phyloP scores from a whole-genome alignment of 1,140 invertebrate genomes.

The Drosophila sulfurigaster region DNA sequence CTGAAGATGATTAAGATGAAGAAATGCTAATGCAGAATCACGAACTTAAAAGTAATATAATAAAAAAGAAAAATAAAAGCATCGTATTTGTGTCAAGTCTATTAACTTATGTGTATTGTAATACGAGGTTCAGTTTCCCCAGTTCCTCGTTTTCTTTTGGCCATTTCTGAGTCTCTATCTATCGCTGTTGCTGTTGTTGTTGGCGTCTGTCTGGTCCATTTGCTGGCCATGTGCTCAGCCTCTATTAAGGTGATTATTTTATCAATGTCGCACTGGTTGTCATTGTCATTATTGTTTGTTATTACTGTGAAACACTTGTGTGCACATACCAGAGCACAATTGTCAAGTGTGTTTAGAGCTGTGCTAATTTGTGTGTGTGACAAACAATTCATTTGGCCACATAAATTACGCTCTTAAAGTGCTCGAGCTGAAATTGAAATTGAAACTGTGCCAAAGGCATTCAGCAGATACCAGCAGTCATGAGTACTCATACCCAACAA shows the following conservation, averaged over 20 bases:
- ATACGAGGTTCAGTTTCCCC: conserved; percentile 24
- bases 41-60: conserved; percentile 50
- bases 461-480: conserved; percentile 24
- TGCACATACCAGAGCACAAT: conserved; percentile 64
- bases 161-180: conserved; percentile 12
- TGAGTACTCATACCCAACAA: conserved; percentile 11
- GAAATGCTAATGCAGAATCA: conserved; percentile 46
- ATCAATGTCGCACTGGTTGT: conserved; percentile 70
- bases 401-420: conserved; percentile 13
- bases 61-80: neutral
- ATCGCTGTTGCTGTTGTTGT: neutral
- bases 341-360: conserved; percentile 42
- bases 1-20: conserved; percentile 32
- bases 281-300: conserved; percentile 29
- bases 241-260: conserved; percentile 62
- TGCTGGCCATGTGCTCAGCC: conserved; percentile 60
- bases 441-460: conserved; percentile 48
- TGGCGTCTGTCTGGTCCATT: conserved; percentile 51
- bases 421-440: conserved; percentile 28
- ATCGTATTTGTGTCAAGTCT: conserved; percentile 73
- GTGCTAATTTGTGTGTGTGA: conserved; percentile 62
- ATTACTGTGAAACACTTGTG: conserved; percentile 66
- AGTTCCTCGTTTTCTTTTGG: conserved; percentile 34
- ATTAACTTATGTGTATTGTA: conserved; percentile 57
- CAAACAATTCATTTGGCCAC: conserved; percentile 28